Conservation (phyloP, 2,797 vertebrate species). For the Capromys pilorides region DNA sequence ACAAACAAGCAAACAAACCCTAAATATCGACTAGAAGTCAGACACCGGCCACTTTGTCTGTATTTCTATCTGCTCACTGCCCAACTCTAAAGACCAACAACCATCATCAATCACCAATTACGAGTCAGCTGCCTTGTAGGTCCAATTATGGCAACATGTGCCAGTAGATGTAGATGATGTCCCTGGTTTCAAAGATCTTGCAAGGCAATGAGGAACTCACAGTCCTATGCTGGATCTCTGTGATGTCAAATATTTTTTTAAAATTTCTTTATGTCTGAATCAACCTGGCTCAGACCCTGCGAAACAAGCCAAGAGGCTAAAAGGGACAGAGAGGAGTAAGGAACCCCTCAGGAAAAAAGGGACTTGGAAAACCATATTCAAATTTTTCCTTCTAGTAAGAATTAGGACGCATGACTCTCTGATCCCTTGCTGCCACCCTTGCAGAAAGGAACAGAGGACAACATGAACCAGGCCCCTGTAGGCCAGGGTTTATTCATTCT, state of each 20-base stretch:
- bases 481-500: not conserved
- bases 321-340: constrained; percentile 10
- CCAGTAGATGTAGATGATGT: not conserved
- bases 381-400: constrained; percentile 40
- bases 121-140: not conserved
- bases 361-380: not conserved
- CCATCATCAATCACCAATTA: not conserved
- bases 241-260: constrained; percentile 35
- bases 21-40: not conserved
- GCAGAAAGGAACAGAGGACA: not conserved
- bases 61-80: not conserved
- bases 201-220: not conserved
- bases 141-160: not conserved
- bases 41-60: not conserved
- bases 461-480: not conserved
- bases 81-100: not conserved
- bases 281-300: not conserved
- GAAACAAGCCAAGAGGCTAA: constrained; percentile 29
- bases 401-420: not conserved
- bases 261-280: constrained; percentile 29
- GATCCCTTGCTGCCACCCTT: not conserved
- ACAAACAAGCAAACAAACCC: no score
- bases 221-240: constrained; percentile 28
- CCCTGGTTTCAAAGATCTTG: constrained; percentile 26
- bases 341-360: constrained; percentile 33